phyloP scores from a whole-genome alignment of 2,888 invertebrate species.

The Drosophila robusta region DNA sequence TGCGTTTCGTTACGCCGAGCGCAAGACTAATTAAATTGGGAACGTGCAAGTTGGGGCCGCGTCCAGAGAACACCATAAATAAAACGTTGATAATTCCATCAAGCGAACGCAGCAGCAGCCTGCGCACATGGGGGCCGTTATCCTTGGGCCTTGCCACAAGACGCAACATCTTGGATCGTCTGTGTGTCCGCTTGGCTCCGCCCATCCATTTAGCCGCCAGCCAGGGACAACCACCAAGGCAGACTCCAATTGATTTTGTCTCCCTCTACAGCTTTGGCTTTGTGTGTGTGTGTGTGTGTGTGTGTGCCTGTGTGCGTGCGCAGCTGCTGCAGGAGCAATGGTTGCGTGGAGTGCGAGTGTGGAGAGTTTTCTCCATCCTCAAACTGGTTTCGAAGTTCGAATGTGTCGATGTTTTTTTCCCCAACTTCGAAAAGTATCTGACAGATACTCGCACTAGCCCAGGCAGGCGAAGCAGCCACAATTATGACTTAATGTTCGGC shows the following conservation, averaged over 20 bases:
- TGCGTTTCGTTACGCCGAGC: conserved; percentile 60
- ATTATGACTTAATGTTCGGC: conserved; percentile 77
- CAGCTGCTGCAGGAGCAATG: conserved; percentile 33
- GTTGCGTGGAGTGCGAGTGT: conserved; percentile 25
- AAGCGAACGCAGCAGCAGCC: too few relatives aligned
- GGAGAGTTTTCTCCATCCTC: conserved; percentile 52
- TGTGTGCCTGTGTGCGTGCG: conserved; percentile 23
- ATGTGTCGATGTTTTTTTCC: conserved; percentile 48
- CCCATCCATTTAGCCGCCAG: conserved; percentile 46
- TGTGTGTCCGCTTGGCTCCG: conserved; percentile 54
- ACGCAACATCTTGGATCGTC: conserved; percentile 32
- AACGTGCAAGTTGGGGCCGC: conserved; percentile 60
- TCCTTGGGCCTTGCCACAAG: conserved; percentile 41
- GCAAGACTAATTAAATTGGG: conserved; percentile 80
- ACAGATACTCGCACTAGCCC: conserved; percentile 53
- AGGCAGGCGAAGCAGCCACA: conserved; percentile 32
- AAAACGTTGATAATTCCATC: conserved; percentile 65
- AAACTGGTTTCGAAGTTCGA: conserved; percentile 74
- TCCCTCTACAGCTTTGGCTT: conserved; percentile 24
- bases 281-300: neutral
- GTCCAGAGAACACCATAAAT: conserved; percentile 64
- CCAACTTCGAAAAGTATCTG: conserved; percentile 75
- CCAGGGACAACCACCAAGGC: conserved; percentile 30
- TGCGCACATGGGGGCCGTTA: conserved; percentile 28
- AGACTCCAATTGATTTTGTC: conserved; percentile 38